Conservation (phyloP, 2,888 invertebrate species). For the Mamestra brassicae region DNA sequence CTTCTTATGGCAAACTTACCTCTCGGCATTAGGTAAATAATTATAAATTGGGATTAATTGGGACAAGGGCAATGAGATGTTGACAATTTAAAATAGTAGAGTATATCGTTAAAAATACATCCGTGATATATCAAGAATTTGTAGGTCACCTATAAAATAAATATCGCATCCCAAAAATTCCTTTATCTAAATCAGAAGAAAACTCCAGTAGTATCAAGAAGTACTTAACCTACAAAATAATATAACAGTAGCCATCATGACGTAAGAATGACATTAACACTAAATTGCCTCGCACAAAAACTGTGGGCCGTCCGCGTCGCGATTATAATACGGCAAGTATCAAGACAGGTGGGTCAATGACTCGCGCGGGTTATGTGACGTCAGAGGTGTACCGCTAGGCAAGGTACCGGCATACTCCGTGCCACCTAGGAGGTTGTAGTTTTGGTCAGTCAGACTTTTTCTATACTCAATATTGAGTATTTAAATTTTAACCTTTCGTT, state of each 20-base stretch:
- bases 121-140: too few relatives aligned
- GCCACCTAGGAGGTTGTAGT: slow-evolving; percentile 6
- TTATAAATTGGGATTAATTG: too few relatives aligned
- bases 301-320: slow-evolving; percentile 2
- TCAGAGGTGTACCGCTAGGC: slow-evolving; percentile 59
- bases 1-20: too few relatives aligned
- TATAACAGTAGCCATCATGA: slow-evolving; percentile 10
- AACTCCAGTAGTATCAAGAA: neutral
- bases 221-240: neutral
- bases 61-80: too few relatives aligned
- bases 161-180: neutral
- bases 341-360: slow-evolving; percentile 64
- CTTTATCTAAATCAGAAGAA: neutral
- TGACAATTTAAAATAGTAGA: too few relatives aligned
- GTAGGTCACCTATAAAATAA: neutral
- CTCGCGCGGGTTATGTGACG: slow-evolving; percentile 60
- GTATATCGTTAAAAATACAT: too few relatives aligned
- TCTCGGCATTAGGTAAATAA: too few relatives aligned
- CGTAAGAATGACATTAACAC: slow-evolving; percentile 29
- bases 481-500: too few relatives aligned
- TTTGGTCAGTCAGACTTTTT: neutral
- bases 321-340: slow-evolving; percentile 47
- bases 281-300: slow-evolving; percentile 9
- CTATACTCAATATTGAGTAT: neutral
- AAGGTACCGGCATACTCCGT: slow-evolving; percentile 37